phyloP scores from a whole-genome alignment of 2,113 vertebrate genomes.

The Daphoenositta chrysoptera region DNA sequence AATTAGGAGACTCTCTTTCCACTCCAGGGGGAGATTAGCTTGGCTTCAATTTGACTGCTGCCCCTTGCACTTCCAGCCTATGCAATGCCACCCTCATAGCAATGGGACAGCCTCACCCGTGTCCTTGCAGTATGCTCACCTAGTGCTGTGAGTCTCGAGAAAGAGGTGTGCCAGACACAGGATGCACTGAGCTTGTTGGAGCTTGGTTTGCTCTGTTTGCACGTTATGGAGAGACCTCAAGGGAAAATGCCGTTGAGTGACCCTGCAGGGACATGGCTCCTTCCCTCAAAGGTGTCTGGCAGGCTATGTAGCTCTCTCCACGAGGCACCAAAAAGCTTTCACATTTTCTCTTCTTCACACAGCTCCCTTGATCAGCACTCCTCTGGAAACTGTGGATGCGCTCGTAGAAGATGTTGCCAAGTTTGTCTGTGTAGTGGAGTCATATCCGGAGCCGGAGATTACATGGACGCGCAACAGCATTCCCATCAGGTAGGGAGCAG shows the following conservation, averaged over 20 bases:
- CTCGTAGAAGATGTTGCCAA: slow-evolving; percentile 90
- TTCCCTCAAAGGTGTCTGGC: neutral
- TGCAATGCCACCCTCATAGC: accelerated
- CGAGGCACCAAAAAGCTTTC: neutral
- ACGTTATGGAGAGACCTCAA: neutral
- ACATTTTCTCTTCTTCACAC: neutral
- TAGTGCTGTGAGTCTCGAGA: accelerated
- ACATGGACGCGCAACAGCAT: slow-evolving; percentile 95
- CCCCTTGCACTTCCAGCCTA: neutral
- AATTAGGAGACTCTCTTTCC: neutral
- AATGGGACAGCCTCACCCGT: neutral
- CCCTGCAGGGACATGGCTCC: accelerated
- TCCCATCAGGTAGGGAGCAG: slow-evolving; percentile 82
- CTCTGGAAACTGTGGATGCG: slow-evolving; percentile 89
- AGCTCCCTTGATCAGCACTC: slow-evolving; percentile 90
- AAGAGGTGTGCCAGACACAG: neutral
- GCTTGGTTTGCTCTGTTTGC: neutral
- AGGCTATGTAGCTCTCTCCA: accelerated
- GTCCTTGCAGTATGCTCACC: neutral
- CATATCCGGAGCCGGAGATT: slow-evolving; percentile 85
- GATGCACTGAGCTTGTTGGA: neutral
- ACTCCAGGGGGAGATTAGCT: neutral
- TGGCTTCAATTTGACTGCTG: neutral
- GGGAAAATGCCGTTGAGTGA: neutral
- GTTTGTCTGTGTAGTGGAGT: slow-evolving; percentile 94